Evolutionary conservation across 2,113 vertebrate genomes (phyloP).

Genomic region (Marmota flaviventris): DNA sequence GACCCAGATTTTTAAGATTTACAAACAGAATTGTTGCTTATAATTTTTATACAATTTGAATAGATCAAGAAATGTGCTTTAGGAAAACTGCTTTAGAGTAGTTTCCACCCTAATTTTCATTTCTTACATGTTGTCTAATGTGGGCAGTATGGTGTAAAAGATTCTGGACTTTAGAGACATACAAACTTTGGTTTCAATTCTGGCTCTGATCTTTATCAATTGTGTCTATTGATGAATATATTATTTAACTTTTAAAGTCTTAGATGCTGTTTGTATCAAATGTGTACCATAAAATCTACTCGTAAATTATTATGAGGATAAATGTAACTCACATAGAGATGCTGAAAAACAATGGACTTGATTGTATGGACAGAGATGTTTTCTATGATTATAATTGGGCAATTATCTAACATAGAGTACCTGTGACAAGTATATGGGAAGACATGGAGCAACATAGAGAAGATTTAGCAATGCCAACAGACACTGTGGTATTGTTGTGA

Average conservation of each 20-base stretch:
- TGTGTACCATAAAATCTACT: not conserved
- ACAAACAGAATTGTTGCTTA: not conserved
- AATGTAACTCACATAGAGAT: slow-evolving; percentile 36
- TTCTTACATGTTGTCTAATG: not conserved
- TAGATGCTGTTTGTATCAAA: slow-evolving; percentile 24
- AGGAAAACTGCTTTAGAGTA: not conserved
- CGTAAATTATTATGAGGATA: not conserved
- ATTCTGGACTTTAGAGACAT: not conserved
- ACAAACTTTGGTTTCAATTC: not conserved
- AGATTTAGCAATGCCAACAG: not conserved
- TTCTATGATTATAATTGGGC: slow-evolving; percentile 9
- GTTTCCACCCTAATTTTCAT: not conserved
- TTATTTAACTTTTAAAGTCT: slow-evolving; percentile 33
- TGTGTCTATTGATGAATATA: not conserved
- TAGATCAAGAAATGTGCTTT: not conserved
- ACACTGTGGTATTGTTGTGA: not conserved
- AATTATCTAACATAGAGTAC: slow-evolving; percentile 29
- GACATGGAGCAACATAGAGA: not conserved
- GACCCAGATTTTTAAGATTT: not conserved
- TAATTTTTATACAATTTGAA: slow-evolving; percentile 1
- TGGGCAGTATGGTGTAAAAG: not conserved
- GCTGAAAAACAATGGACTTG: slow-evolving; percentile 18
- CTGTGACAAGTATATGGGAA: not conserved
- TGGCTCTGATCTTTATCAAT: not conserved
- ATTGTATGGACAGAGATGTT: slow-evolving; percentile 27